phyloP scores from a whole-genome alignment of 2,888 invertebrate genomes.

The Lasioglossum leucozonium region DNA sequence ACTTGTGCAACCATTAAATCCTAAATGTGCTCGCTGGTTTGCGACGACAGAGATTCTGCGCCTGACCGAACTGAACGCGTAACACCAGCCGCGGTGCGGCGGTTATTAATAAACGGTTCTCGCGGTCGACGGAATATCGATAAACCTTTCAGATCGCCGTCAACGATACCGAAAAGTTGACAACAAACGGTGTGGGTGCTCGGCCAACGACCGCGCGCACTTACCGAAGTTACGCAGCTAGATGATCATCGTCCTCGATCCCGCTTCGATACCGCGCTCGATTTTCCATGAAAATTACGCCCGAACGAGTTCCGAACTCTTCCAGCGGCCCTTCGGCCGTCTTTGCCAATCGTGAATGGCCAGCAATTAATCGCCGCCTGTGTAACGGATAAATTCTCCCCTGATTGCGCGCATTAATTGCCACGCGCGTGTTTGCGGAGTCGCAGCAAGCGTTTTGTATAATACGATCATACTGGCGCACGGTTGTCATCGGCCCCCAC shows the following conservation, averaged over 20 bases:
- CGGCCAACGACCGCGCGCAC: not conserved
- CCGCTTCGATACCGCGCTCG: not conserved
- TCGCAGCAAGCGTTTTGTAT: conserved; percentile 1
- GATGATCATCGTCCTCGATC: conserved; percentile 23
- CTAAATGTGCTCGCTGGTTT: conserved; percentile 19
- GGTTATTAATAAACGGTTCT: conserved; percentile 25
- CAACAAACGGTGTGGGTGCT: conserved; percentile 13
- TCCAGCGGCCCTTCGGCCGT: conserved; percentile 37
- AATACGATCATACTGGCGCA: conserved; percentile 36
- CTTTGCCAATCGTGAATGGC: conserved; percentile 43
- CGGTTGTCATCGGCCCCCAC: conserved; percentile 2
- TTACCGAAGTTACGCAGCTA: not conserved
- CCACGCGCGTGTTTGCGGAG: conserved; percentile 9
- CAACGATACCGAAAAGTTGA: conserved; percentile 16
- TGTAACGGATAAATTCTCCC: conserved; percentile 56
- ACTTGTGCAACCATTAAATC: conserved; percentile 22
- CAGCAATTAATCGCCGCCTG: conserved; percentile 57
- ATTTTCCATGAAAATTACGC: not conserved
- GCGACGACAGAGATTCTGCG: not conserved
- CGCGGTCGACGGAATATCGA: not conserved
- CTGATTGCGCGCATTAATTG: conserved; percentile 52
- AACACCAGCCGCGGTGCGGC: not conserved
- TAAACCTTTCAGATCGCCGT: conserved; percentile 9
- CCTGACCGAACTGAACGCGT: not conserved
- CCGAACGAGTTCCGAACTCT: conserved; percentile 19